Evolutionary conservation across 2,113 vertebrate species (phyloP).

Genomic region (Toxotes chatareus): DNA sequence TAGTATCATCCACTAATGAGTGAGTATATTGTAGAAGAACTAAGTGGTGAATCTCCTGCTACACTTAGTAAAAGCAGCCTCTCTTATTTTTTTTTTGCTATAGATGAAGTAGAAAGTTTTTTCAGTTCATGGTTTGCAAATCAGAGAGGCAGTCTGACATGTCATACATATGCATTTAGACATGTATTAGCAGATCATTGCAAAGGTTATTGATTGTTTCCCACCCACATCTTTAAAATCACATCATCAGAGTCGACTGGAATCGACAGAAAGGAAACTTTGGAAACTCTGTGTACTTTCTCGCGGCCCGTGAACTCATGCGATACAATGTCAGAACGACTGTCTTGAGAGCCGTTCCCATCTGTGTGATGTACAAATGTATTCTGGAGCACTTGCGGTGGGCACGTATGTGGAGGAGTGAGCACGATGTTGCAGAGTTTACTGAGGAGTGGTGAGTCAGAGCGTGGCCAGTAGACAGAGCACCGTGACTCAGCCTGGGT

Average conservation of each 20-base stretch:
- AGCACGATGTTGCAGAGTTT: slow-evolving; percentile 32
- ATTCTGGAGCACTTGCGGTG: slow-evolving; percentile 25
- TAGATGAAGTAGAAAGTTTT: background rate
- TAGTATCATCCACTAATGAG: slow-evolving; percentile 19
- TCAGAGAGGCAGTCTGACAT: slow-evolving; percentile 32
- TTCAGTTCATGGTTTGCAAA: background rate
- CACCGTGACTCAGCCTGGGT: slow-evolving; percentile 62
- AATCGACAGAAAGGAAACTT: slow-evolving; percentile 7
- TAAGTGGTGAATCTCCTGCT: background rate
- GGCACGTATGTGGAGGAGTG: slow-evolving; percentile 59
- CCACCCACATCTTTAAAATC: slow-evolving; percentile 34
- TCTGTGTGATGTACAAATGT: slow-evolving; percentile 31
- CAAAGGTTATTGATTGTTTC: slow-evolving; percentile 34
- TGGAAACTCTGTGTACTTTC: slow-evolving; percentile 17
- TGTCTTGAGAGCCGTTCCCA: slow-evolving; percentile 17
- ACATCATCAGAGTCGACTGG: slow-evolving; percentile 5
- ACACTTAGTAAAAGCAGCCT: background rate
- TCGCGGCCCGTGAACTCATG: slow-evolving; percentile 28
- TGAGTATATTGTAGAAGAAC: slow-evolving; percentile 18
- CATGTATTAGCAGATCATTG: slow-evolving; percentile 55
- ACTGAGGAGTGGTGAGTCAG: slow-evolving; percentile 66
- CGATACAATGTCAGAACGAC: slow-evolving; percentile 28
- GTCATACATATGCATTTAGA: slow-evolving; percentile 70
- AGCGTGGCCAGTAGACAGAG: slow-evolving; percentile 45
- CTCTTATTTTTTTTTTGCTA: background rate